Conservation (phyloP, 2,888 invertebrate species). For the Lasius platythorax region DNA sequence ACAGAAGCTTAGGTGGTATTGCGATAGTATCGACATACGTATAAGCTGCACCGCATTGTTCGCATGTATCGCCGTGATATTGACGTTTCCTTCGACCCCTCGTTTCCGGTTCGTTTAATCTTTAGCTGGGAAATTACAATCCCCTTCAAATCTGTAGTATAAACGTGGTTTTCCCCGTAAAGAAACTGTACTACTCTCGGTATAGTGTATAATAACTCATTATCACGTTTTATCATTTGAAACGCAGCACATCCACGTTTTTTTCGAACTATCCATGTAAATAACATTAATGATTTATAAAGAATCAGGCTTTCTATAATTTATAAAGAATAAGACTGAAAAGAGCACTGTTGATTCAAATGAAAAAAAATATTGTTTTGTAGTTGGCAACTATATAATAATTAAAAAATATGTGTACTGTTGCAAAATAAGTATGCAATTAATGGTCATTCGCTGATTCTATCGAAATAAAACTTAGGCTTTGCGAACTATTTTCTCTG, state of each 20-base stretch:
- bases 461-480: background rate
- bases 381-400: background rate
- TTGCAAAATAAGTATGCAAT: background rate
- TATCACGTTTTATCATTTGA: background rate
- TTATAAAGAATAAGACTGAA: background rate
- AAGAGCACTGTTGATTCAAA: background rate
- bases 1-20: background rate
- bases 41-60: background rate
- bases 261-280: background rate
- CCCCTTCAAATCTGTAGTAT: background rate
- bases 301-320: background rate
- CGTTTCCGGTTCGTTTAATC: constrained; percentile 34
- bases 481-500: background rate
- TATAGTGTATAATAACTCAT: background rate
- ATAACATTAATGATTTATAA: constrained; percentile 7
- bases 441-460: background rate
- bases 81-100: constrained; percentile 24
- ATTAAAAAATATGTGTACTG: background rate
- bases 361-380: background rate
- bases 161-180: background rate
- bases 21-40: background rate
- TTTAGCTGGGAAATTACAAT: constrained; percentile 20
- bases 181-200: background rate
- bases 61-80: constrained; percentile 8
- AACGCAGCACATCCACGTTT: background rate